Percentiles rank a stretch among this genome's conserved stretches.
Conservation (phyloP, 2,888 invertebrate species). For the Xestia c-nigrum region DNA sequence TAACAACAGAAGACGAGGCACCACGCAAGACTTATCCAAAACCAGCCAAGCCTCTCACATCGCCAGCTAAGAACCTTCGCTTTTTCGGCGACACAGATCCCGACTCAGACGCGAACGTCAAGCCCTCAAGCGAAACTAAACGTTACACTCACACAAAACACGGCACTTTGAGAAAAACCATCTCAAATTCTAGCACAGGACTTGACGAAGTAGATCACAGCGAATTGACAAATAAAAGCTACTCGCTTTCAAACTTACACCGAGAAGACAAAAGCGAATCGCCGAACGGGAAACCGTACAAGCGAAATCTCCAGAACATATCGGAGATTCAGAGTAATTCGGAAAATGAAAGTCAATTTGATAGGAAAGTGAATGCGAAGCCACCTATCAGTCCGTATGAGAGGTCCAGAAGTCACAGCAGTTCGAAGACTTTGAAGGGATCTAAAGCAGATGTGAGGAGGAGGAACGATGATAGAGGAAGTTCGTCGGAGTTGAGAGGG, state of each 20-base stretch:
- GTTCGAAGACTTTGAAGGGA: slow-evolving; percentile 84
- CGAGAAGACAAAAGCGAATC: slow-evolving; percentile 80
- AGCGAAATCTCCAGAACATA: slow-evolving; percentile 90
- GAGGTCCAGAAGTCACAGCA: slow-evolving; percentile 86
- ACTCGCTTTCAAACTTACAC: slow-evolving; percentile 85
- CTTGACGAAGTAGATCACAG: slow-evolving; percentile 85
- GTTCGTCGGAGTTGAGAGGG: slow-evolving; percentile 82
- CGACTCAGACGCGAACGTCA: slow-evolving; percentile 92
- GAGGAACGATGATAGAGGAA: slow-evolving; percentile 76
- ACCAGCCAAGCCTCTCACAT: slow-evolving; percentile 78
- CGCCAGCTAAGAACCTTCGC: slow-evolving; percentile 93
- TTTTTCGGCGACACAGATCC: slow-evolving; percentile 96
- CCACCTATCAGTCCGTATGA: slow-evolving; percentile 88
- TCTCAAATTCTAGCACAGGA: slow-evolving; percentile 86
- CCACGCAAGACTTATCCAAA: slow-evolving; percentile 83
- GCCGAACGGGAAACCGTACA: slow-evolving; percentile 81
- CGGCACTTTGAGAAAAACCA: slow-evolving; percentile 83
- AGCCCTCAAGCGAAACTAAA: slow-evolving; percentile 79
- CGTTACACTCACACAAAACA: slow-evolving; percentile 78
- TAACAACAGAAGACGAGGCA: slow-evolving; percentile 91
- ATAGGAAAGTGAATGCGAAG: slow-evolving; percentile 76
- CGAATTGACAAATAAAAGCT: slow-evolving; percentile 83
- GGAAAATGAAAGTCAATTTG: slow-evolving; percentile 83
- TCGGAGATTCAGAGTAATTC: slow-evolving; percentile 89
- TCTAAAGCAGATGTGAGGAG: slow-evolving; percentile 76